Conservation (phyloP, 2,113 vertebrate species). For the Solenodon paradoxus region DNA sequence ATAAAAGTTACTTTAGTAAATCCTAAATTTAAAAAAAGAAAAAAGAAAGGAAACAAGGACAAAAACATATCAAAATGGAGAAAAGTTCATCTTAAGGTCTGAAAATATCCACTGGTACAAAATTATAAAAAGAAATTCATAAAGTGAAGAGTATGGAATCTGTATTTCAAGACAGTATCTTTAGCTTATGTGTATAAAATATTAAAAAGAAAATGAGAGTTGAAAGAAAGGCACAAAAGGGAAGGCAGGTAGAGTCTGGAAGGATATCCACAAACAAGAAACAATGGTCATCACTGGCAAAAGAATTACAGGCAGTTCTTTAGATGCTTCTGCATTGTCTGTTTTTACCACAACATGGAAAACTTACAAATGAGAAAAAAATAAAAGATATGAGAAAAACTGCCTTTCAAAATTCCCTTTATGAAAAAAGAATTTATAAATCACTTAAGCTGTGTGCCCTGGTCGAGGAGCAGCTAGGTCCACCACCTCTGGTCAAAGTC, state of each 20-base stretch:
- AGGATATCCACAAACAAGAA: background rate
- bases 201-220: background rate
- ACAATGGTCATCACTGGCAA: background rate
- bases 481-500: no score
- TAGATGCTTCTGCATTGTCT: background rate
- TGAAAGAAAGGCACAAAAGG: background rate
- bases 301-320: background rate
- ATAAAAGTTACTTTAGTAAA: no score
- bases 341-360: background rate
- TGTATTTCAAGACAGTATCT: background rate
- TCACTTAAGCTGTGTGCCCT: no score
- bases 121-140: background rate
- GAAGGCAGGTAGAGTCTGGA: background rate
- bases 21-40: no score
- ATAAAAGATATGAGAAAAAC: background rate
- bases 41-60: background rate
- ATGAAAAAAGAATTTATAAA: background rate
- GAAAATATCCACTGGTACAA: background rate
- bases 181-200: background rate
- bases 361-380: background rate
- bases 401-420: background rate
- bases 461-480: no score
- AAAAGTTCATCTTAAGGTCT: background rate
- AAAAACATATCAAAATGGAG: background rate
- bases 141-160: background rate